phyloP scores from a whole-genome alignment of 2,797 vertebrate species.

The Leuciscus waleckii region DNA sequence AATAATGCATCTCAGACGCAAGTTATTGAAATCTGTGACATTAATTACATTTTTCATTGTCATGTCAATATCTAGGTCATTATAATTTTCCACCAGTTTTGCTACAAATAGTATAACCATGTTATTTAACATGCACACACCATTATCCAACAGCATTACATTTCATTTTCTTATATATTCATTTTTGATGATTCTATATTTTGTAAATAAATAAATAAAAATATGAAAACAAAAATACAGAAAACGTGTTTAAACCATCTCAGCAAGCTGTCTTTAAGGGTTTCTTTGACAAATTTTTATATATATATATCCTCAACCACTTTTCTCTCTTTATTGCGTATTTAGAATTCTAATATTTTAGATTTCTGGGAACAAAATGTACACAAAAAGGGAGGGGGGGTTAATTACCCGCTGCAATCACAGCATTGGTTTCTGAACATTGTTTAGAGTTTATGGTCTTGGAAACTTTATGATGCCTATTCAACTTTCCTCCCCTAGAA shows the following conservation, averaged over 20 bases:
- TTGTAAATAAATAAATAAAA: too few species aligned
- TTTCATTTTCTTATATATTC: too few species aligned
- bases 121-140: background rate
- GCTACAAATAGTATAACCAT: background rate
- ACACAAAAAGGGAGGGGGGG: too few species aligned
- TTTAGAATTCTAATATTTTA: background rate
- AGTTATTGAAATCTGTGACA: background rate
- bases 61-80: background rate
- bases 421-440: background rate
- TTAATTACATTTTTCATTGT: constrained; percentile 1
- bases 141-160: too few species aligned
- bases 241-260: too few species aligned
- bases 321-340: background rate
- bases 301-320: too few species aligned
- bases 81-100: background rate
- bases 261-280: too few species aligned
- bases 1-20: background rate
- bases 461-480: background rate
- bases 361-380: background rate
- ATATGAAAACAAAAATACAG: too few species aligned
- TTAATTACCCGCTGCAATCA: background rate
- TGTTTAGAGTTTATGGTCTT: background rate
- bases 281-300: too few species aligned
- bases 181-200: too few species aligned
- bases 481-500: background rate